phyloP scores from a whole-genome alignment of 2,888 invertebrate species.

The Lycophotia porphyrea region DNA sequence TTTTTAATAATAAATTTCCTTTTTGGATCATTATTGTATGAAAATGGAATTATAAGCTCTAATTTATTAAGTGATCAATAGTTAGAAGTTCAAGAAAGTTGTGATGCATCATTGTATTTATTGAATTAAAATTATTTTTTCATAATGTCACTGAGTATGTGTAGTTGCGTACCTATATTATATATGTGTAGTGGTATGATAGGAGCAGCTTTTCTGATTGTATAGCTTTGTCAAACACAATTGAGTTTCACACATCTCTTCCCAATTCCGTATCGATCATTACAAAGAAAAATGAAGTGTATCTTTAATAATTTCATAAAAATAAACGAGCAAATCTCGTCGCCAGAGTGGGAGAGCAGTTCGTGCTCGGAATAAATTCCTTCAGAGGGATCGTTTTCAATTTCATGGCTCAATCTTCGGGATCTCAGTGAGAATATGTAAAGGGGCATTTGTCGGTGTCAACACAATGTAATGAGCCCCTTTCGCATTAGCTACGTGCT shows the following conservation, averaged over 20 bases:
- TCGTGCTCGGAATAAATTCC: constrained; percentile 90
- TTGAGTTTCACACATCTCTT: constrained; percentile 54
- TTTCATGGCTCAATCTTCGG: constrained; percentile 90
- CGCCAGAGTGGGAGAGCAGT: constrained; percentile 87
- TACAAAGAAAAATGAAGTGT: constrained; percentile 82
- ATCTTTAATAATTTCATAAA: constrained; percentile 89
- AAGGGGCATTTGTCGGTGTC: constrained; percentile 90
- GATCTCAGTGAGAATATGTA: constrained; percentile 89
- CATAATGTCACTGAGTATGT: not conserved
- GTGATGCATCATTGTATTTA: not conserved
- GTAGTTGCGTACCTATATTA: not conserved
- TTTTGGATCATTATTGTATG: constrained; percentile 25
- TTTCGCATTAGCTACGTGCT: constrained; percentile 85
- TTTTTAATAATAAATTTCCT: constrained; percentile 76
- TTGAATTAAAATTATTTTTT: not conserved
- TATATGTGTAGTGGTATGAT: not conserved
- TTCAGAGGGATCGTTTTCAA: constrained; percentile 90
- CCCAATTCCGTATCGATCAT: constrained; percentile 60
- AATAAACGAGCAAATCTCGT: constrained; percentile 90
- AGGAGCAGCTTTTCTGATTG: constrained; percentile 7
- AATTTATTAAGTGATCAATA: not conserved
- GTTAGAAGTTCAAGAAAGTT: not conserved
- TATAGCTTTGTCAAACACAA: constrained; percentile 13
- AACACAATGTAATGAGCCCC: constrained; percentile 89
- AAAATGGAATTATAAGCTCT: not conserved